These are phyloP conservation scores for Sphaeridia pumilis DNA, from an alignment of 2,888 invertebrate genomes.

Conservation along the genomic window DNA sequence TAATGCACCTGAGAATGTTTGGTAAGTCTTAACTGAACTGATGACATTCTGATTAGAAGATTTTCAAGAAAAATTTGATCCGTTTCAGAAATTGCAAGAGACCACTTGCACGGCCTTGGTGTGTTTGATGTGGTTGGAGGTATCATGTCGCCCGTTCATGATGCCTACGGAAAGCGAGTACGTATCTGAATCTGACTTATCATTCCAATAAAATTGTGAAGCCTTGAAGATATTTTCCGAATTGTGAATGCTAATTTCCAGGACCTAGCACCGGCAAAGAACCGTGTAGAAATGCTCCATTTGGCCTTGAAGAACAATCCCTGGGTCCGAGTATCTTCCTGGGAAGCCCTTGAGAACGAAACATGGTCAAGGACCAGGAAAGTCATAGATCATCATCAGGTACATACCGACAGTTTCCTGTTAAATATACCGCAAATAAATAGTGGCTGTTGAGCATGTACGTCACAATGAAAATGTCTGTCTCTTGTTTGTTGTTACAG, in stretches of 20 bases:
- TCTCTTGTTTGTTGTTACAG: no score
- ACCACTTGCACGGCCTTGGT: constrained; percentile 65
- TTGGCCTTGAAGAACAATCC: constrained; percentile 61
- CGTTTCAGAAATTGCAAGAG: constrained; percentile 78
- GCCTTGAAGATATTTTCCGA: no score
- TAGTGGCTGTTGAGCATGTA: no score
- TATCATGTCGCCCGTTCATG: constrained; percentile 89
- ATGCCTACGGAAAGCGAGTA: constrained; percentile 71
- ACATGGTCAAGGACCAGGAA: constrained; percentile 68
- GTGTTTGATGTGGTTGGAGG: constrained; percentile 73
- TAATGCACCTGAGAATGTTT: constrained; percentile 93
- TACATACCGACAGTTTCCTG: no score
- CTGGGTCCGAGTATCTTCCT: constrained; percentile 77
- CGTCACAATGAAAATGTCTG: no score
- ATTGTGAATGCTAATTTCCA: constrained; percentile 38
- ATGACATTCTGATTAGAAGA: no score
- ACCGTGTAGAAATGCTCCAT: constrained; percentile 70
- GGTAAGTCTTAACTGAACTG: no score
- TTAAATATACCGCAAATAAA: background rate
- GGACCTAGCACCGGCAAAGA: constrained; percentile 60
- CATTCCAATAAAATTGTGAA: no score
- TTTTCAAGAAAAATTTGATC: no score
- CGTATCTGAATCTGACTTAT: constrained; percentile 8
- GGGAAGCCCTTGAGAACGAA: constrained; percentile 64
- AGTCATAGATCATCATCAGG: constrained; percentile 69